Conservation (phyloP, 2,797 vertebrate species). For the Sphaeramia orbicularis region DNA sequence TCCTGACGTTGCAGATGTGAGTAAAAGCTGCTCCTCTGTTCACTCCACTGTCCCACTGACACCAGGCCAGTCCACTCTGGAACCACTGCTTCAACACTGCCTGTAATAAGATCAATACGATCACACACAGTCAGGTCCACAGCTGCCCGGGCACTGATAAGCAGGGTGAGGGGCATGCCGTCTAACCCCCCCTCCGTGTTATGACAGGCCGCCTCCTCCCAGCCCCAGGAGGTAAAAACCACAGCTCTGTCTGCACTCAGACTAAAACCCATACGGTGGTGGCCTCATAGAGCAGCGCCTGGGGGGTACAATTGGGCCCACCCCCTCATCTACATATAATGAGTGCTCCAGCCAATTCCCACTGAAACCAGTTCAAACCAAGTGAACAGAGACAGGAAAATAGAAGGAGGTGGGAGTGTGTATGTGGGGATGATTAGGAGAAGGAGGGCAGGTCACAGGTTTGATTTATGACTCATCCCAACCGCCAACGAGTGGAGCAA, state of each 20-base stretch:
- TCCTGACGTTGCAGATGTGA: too few relatives aligned
- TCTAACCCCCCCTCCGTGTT: conserved; percentile 9
- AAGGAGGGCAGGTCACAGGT: conserved; percentile 28
- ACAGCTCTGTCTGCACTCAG: conserved; percentile 11
- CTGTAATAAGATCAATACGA: conserved; percentile 36
- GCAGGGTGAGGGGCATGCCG: neutral
- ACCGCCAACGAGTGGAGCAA: conserved; percentile 33
- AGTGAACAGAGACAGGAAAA: conserved; percentile 2
- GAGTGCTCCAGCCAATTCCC: conserved; percentile 43
- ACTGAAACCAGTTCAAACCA: conserved; percentile 36
- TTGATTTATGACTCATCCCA: conserved; percentile 70
- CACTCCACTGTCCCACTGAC: too few relatives aligned
- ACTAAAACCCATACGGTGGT: conserved; percentile 33
- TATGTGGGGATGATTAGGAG: conserved; percentile 26
- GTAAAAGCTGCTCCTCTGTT: too few relatives aligned
- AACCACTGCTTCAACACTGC: too few relatives aligned
- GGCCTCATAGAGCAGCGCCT: conserved; percentile 22
- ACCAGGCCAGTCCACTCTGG: too few relatives aligned
- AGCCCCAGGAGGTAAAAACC: conserved; percentile 20
- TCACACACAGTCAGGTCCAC: conserved; percentile 43
- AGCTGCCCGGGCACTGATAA: conserved; percentile 56
- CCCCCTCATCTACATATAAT: conserved; percentile 33
- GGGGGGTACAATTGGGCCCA: neutral
- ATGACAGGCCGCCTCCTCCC: conserved; percentile 8
- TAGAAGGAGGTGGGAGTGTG: neutral